Percentiles rank a stretch among this genome's conserved stretches.
These are phyloP conservation scores for Nerophis lumbriciformis DNA, from an alignment of 2,113 vertebrate species.

Conservation along the genomic window DNA sequence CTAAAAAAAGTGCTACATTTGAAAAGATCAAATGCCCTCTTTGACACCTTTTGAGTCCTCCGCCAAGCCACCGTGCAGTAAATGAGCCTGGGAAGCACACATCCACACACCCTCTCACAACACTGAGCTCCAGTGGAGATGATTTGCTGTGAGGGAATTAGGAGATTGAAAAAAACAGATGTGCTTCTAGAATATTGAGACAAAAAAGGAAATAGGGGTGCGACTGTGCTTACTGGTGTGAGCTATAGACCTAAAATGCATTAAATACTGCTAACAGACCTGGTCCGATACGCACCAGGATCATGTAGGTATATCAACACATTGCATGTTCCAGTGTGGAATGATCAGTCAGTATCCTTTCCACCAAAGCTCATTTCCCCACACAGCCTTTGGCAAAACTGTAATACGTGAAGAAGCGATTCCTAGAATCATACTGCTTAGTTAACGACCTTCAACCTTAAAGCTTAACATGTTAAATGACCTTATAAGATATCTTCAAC, in stretches of 20 bases:
- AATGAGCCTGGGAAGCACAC: constrained; percentile 47
- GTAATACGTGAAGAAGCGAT: constrained; percentile 13
- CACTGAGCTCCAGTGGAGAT: constrained; percentile 27
- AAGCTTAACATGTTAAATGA: too few species aligned
- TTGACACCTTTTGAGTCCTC: constrained; percentile 57
- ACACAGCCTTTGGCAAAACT: constrained; percentile 16
- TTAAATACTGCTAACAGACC: constrained; percentile 8
- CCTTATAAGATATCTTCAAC: too few species aligned
- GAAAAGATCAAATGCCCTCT: constrained; percentile 58
- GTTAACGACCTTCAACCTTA: too few species aligned
- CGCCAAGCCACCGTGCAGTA: constrained; percentile 51
- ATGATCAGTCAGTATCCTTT: constrained; percentile 14
- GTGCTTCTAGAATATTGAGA: constrained; percentile 9
- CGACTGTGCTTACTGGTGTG: constrained; percentile 29
- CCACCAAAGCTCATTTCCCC: constrained; percentile 23
- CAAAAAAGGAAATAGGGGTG: constrained; percentile 22
- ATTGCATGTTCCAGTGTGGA: constrained; percentile 2
- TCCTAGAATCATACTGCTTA: background rate
- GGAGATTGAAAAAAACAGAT: constrained; percentile 23
- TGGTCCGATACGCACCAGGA: constrained; percentile 18
- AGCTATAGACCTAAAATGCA: constrained; percentile 8
- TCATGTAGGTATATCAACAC: constrained; percentile 19
- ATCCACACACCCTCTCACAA: constrained; percentile 20
- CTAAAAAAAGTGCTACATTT: constrained; percentile 57
- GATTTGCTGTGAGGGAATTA: constrained; percentile 48